phyloP scores from a whole-genome alignment of 2,797 vertebrate genomes.

The Platyrinchus mystaceus region DNA sequence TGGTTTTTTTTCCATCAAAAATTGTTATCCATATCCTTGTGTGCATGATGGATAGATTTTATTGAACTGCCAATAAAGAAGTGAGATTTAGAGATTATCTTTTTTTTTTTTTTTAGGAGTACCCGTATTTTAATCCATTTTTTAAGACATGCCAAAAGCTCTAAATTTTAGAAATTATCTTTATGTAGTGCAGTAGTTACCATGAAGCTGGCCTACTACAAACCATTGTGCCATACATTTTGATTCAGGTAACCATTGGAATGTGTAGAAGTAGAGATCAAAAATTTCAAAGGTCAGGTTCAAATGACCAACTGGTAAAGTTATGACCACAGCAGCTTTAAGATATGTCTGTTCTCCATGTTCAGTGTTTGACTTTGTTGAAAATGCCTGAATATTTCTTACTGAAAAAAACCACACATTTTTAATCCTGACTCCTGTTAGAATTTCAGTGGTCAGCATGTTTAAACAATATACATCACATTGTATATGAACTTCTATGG shows the following conservation, averaged over 20 bases:
- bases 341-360: background rate
- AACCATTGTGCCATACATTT: background rate
- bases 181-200: background rate
- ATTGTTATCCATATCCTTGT: background rate
- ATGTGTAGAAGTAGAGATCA: background rate
- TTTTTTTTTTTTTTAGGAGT: background rate
- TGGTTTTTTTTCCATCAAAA: background rate
- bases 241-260: background rate
- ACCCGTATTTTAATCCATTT: background rate
- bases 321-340: background rate
- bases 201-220: background rate
- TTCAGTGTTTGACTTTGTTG: background rate
- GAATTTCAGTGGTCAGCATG: background rate
- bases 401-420: background rate
- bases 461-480: background rate
- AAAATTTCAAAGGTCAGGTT: background rate
- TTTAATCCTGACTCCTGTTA: background rate
- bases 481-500: background rate
- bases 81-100: rapidly evolving
- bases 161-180: background rate
- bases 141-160: background rate
- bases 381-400: background rate
- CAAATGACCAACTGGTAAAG: background rate
- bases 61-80: background rate
- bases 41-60: background rate